A percentile compares a stretch with the other conserved stretches of the same genome.
Conservation (phyloP, 2,113 vertebrate genomes). For the Passer montanus region DNA sequence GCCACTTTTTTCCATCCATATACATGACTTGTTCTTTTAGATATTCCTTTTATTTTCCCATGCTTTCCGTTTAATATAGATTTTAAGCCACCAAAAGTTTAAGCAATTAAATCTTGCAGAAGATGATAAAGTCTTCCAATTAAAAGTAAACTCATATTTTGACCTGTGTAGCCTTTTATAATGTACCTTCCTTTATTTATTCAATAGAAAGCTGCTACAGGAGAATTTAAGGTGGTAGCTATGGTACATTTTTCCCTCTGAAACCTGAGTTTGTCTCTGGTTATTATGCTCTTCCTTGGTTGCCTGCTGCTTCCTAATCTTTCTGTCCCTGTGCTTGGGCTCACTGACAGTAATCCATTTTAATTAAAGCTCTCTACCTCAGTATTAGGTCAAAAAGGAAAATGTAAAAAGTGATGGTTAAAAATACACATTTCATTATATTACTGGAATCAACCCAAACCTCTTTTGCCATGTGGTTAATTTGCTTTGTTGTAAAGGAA, state of each 20-base stretch:
- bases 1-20: not conserved
- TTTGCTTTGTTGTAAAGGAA: not conserved
- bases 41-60: not conserved
- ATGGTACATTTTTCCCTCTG: not conserved
- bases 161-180: not conserved
- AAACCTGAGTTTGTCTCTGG: not conserved
- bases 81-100: not conserved
- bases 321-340: not conserved
- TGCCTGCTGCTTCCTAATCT: conserved; percentile 1
- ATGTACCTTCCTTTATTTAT: not conserved
- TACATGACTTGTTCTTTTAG: not conserved
- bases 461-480: not conserved
- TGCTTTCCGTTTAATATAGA: not conserved
- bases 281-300: not conserved
- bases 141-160: conserved; percentile 19
- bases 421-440: conserved; percentile 12
- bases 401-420: not conserved
- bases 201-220: not conserved
- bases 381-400: not conserved
- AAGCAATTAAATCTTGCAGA: not conserved
- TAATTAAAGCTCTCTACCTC: not conserved
- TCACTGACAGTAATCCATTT: not conserved
- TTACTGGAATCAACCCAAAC: not conserved
- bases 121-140: not conserved
- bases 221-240: not conserved